A percentile compares a stretch with the other conserved stretches of the same genome.
Conservation (phyloP, 1,140 invertebrate species). For the Pinna nobilis region DNA sequence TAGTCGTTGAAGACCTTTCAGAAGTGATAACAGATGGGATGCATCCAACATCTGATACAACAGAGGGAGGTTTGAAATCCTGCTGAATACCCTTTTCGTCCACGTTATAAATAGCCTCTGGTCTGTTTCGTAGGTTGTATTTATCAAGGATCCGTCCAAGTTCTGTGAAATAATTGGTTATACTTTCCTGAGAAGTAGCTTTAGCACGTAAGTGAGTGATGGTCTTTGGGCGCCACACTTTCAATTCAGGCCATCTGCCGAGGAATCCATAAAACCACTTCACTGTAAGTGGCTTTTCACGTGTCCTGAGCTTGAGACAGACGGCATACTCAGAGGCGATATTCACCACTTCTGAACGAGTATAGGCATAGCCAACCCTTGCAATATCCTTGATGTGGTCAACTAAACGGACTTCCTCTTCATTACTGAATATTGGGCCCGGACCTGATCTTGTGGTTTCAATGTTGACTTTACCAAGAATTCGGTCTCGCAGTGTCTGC, state of each 20-base stretch:
- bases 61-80: constrained; percentile 58
- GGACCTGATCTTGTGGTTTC: constrained; percentile 22
- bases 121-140: constrained; percentile 61
- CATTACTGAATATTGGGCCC: constrained; percentile 24
- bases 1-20: constrained; percentile 6
- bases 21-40: constrained; percentile 3
- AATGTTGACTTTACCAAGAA: too few relatives aligned
- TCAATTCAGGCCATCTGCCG: background rate
- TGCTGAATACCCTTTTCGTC: constrained; percentile 74
- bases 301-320: background rate
- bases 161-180: constrained; percentile 20
- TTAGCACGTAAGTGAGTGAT: background rate
- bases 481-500: background rate
- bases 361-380: constrained; percentile 23
- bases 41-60: too few relatives aligned
- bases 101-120: constrained; percentile 72
- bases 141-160: constrained; percentile 4
- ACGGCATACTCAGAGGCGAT: constrained; percentile 33
- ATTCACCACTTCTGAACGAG: background rate
- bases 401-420: constrained; percentile 24
- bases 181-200: constrained; percentile 6
- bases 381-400: constrained; percentile 10
- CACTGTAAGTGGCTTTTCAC: background rate
- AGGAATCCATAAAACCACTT: background rate
- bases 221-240: background rate